A percentile compares a stretch with the other conserved stretches of the same genome.
Conservation (phyloP, 2,797 vertebrate genomes). For the Yasuhikotakia modesta region DNA sequence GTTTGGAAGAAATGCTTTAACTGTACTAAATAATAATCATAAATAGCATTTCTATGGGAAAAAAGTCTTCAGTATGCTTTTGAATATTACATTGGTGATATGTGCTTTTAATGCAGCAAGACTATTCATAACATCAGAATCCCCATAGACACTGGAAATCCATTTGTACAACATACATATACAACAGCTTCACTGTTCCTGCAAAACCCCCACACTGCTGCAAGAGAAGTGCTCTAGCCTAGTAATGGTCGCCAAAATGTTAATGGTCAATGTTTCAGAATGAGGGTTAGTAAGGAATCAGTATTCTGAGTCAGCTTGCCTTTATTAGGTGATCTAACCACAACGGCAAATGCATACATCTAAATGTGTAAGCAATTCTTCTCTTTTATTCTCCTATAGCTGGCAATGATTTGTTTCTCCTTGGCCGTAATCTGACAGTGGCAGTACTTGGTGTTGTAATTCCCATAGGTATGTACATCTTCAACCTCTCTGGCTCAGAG, state of each 20-base stretch:
- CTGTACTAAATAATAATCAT: neutral
- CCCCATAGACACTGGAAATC: too few species aligned
- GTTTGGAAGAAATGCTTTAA: neutral
- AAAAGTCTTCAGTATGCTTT: too few species aligned
- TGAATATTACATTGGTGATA: too few species aligned
- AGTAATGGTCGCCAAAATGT: neutral
- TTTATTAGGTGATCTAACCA: neutral
- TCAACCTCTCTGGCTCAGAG: conserved; percentile 58
- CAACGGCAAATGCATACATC: neutral
- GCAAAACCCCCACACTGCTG: neutral
- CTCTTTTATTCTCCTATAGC: conserved; percentile 74
- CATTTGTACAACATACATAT: neutral
- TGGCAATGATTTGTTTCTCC: conserved; percentile 83
- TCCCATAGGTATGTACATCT: conserved; percentile 88
- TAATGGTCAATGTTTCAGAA: neutral
- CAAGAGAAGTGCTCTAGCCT: neutral
- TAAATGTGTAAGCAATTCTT: neutral
- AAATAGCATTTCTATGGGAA: neutral
- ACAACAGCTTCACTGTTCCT: neutral
- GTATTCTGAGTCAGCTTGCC: neutral
- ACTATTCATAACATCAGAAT: too few species aligned
- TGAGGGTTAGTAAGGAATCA: neutral
- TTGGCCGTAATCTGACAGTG: conserved; percentile 91
- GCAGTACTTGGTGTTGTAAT: conserved; percentile 92
- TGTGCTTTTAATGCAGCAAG: neutral